Evolutionary conservation across 1,140 invertebrate species (phyloP).

Genomic region (Diorhabda elongata): DNA sequence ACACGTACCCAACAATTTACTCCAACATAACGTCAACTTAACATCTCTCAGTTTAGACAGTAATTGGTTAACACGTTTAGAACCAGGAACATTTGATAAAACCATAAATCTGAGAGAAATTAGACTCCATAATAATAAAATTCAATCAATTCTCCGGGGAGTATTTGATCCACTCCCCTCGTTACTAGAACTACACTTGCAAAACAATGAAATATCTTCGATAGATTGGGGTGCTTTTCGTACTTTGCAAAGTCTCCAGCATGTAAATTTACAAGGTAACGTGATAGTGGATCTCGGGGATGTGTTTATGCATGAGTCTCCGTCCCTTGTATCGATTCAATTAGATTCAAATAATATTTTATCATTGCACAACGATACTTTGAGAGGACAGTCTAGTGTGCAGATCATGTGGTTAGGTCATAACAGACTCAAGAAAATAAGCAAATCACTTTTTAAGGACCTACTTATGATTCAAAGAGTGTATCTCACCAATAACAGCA

Average conservation of each 20-base stretch:
- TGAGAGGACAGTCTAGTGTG: constrained; percentile 72
- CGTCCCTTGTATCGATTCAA: constrained; percentile 79
- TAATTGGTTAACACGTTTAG: constrained; percentile 79
- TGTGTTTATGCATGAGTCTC: constrained; percentile 69
- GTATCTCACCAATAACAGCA: constrained; percentile 79
- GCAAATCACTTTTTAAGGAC: constrained; percentile 69
- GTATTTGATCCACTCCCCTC: constrained; percentile 77
- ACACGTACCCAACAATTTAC: constrained; percentile 67
- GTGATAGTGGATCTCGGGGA: constrained; percentile 71
- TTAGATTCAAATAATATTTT: constrained; percentile 77
- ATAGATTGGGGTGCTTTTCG: constrained; percentile 81
- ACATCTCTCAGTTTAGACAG: constrained; percentile 84
- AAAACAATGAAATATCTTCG: constrained; percentile 77
- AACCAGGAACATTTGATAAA: constrained; percentile 73
- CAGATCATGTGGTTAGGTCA: constrained; percentile 83
- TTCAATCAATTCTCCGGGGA: constrained; percentile 67
- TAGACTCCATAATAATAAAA: constrained; percentile 80
- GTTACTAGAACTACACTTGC: constrained; percentile 78
- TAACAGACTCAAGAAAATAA: constrained; percentile 72
- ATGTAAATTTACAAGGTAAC: constrained; percentile 85
- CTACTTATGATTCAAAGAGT: constrained; percentile 69
- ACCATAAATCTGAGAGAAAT: constrained; percentile 72
- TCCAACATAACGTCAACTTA: constrained; percentile 68
- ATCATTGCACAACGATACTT: constrained; percentile 71
- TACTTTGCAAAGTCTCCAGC: constrained; percentile 76